These are phyloP conservation scores for Mayetiola destructor DNA, from an alignment of 2,888 invertebrate genomes.

Conservation along the genomic window DNA sequence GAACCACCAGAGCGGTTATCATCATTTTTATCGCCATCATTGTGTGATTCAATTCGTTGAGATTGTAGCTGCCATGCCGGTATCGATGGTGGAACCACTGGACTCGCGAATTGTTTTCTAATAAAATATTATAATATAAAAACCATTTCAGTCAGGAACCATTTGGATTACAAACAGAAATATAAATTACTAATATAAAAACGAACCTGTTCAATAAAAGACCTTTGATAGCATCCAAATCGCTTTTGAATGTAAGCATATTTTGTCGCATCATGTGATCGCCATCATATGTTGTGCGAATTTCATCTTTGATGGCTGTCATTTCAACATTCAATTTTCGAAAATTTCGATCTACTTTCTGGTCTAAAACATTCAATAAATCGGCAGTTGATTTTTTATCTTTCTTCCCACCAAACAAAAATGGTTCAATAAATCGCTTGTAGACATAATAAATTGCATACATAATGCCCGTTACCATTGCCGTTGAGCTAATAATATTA, in stretches of 20 bases:
- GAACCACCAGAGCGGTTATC: constrained; percentile 42
- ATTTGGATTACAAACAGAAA: background rate
- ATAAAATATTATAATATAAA: constrained; percentile 17
- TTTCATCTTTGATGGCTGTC: constrained; percentile 47
- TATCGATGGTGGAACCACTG: constrained; percentile 53
- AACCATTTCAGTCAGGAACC: too few species aligned
- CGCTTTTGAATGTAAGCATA: constrained; percentile 49
- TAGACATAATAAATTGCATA: constrained; percentile 71
- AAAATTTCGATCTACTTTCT: constrained; percentile 45
- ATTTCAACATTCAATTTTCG: constrained; percentile 49
- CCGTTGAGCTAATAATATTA: constrained; percentile 55
- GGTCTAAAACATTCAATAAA: constrained; percentile 50
- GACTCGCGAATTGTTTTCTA: constrained; percentile 66
- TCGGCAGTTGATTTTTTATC: constrained; percentile 46
- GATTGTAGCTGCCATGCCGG: constrained; percentile 62
- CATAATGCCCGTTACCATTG: constrained; percentile 60
- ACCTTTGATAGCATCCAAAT: constrained; percentile 58
- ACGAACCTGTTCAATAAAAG: constrained; percentile 51
- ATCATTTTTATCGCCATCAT: constrained; percentile 37
- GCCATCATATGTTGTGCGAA: constrained; percentile 38
- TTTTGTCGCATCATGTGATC: constrained; percentile 41
- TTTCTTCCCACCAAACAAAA: constrained; percentile 52
- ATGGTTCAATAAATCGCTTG: constrained; percentile 52
- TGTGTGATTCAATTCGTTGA: constrained; percentile 29
- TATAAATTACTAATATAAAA: background rate